Percentiles rank a stretch among this genome's conserved stretches.
phyloP scores from a whole-genome alignment of 2,113 vertebrate genomes.

The Malurus elegans region DNA sequence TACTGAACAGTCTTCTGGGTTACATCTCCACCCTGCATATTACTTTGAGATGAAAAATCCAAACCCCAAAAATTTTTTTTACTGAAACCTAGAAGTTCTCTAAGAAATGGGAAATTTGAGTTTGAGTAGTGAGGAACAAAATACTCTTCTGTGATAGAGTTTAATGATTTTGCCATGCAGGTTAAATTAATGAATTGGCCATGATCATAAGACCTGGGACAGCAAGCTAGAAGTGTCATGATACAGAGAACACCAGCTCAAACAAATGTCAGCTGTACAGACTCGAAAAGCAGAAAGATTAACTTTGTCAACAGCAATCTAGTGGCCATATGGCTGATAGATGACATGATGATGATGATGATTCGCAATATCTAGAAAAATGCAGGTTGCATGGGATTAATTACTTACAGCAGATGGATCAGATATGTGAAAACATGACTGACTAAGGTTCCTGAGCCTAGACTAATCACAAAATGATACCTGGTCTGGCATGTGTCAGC shows the following conservation, averaged over 20 bases:
- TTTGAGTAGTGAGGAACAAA: background rate
- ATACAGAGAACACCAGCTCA: background rate
- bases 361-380: fast-evolving
- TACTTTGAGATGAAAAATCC: background rate
- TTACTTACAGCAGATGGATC: background rate
- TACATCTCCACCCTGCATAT: background rate
- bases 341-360: background rate
- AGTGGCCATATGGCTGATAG: background rate
- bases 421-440: background rate
- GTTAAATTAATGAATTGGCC: background rate
- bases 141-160: background rate
- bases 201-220: background rate
- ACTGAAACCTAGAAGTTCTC: background rate
- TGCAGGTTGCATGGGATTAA: background rate
- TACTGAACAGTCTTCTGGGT: background rate
- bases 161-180: background rate
- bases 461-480: background rate
- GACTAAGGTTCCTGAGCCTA: background rate
- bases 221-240: background rate
- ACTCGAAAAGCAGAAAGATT: background rate
- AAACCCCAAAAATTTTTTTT: background rate
- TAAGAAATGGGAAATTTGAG: background rate
- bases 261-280: background rate
- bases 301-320: background rate
- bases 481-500: background rate